Evolutionary conservation across 2,888 invertebrate genomes (phyloP), one percentile per base, ranked within the genome.

Genomic region (Nymphalis c-album): DNA sequence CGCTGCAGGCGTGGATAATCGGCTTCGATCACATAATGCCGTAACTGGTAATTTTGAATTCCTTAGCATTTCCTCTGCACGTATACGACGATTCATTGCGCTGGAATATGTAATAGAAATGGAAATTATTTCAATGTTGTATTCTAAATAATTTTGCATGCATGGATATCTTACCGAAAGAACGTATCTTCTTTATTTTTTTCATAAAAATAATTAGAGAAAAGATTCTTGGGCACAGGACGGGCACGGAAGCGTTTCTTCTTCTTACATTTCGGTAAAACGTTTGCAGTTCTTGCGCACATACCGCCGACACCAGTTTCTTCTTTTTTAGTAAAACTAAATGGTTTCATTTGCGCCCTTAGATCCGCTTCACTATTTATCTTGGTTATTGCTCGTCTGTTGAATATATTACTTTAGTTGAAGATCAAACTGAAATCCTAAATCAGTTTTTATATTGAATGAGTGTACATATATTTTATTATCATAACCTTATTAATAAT

Each of bases 181-280:
- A 94, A 96, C 73, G 95, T 95, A 75, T 95, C 95, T 78, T 96
- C 95, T 73, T 94, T 93, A 93, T 95, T 94, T 80, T 94, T 95
- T 72, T 94, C 94, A 73, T 95, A 95, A 76, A 95, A 93, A 72
- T 95, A 95, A 77, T 95, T 95, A 18, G 95, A 95, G 78, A 95
- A 95, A 26, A 95, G 85, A 82, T 95, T 94, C 78, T 93, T 95
- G 0, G 96, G 95, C 13, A 95, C 93, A 0, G 95, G 95, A 73
- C 94, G 94, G 0, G 95, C 95, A 77, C 88, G 93, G 78, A 96
- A 95, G 55, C 90, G 85, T 75, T 93, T 94, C 72, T 90, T 93
- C 86, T 85, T 93, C 76, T 79, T 93, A 47, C 77, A 76, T 70
- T 91, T 90, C 2, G 91, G 88, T 1, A 88, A 65, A 17, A 78